Evolutionary conservation across 2,888 invertebrate species (phyloP).

Genomic region (Caenorhabditis sp.): DNA sequence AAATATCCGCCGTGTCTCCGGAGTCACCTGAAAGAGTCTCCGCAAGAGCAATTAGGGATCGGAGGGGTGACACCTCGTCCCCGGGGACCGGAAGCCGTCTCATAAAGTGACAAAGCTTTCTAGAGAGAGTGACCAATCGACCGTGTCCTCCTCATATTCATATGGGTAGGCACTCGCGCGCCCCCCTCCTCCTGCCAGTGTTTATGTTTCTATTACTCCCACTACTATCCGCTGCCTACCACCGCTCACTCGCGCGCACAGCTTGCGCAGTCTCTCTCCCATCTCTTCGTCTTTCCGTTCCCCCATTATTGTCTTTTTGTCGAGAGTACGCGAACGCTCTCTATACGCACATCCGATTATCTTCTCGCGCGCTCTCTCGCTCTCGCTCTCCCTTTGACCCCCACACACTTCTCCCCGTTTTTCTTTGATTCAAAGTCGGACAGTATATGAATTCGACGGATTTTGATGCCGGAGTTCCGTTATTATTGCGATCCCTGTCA

Average conservation of each 20-base stretch:
- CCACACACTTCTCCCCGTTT: background rate
- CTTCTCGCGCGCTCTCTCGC: conserved; percentile 1
- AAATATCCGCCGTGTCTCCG: too few relatives aligned
- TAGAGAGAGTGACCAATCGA: conserved; percentile 46
- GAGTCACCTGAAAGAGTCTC: conserved; percentile 6
- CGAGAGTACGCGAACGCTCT: conserved; percentile 20
- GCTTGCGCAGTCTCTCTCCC: conserved; percentile 28
- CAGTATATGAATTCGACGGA: too few relatives aligned
- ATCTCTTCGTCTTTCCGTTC: conserved; percentile 3
- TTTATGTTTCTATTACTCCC: conserved; percentile 52
- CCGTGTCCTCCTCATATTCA: conserved; percentile 36
- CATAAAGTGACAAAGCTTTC: conserved; percentile 21
- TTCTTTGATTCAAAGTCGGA: too few relatives aligned
- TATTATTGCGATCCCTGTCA: too few relatives aligned
- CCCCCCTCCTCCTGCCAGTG: conserved; percentile 12
- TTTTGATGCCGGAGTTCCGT: too few relatives aligned
- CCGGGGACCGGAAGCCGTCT: conserved; percentile 6
- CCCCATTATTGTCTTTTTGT: conserved; percentile 25
- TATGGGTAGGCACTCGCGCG: conserved; percentile 8
- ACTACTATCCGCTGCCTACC: conserved; percentile 8
- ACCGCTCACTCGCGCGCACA: conserved; percentile 23
- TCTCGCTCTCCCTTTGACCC: conserved; percentile 19
- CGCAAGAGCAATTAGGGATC: conserved; percentile 1
- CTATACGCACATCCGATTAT: conserved; percentile 47
- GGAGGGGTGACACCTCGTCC: conserved; percentile 1